These are phyloP conservation scores for Enteromius viviparus DNA, from an alignment of 2,797 vertebrate genomes.

Conservation along the genomic window DNA sequence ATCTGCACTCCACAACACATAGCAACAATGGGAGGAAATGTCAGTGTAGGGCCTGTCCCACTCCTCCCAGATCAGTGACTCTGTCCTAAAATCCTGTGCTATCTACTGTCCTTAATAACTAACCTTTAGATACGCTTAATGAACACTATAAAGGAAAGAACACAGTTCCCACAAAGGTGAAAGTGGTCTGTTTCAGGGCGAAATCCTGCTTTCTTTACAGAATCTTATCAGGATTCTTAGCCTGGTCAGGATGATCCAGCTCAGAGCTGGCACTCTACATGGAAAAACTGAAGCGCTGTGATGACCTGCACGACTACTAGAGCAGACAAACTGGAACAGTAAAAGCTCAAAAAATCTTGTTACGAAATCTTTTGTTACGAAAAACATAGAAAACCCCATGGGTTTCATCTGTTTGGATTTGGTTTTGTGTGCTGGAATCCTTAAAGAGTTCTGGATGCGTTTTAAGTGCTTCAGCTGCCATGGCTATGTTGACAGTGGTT, in stretches of 20 bases:
- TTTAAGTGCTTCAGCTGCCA: neutral
- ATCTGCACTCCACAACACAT: slow-evolving; percentile 55
- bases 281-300: slow-evolving; percentile 68
- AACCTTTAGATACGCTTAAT: slow-evolving; percentile 56
- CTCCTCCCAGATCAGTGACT: slow-evolving; percentile 32
- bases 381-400: neutral
- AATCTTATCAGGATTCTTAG: slow-evolving; percentile 67
- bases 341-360: slow-evolving; percentile 4
- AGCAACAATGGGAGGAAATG: slow-evolving; percentile 89
- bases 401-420: neutral
- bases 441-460: neutral
- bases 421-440: neutral
- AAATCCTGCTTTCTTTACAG: slow-evolving; percentile 43
- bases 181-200: neutral
- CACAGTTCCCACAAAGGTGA: slow-evolving; percentile 7
- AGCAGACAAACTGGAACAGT: neutral
- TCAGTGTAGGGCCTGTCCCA: slow-evolving; percentile 62
- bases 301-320: slow-evolving; percentile 3
- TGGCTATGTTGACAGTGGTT: slow-evolving; percentile 25
- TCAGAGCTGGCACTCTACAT: slow-evolving; percentile 65
- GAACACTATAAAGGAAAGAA: slow-evolving; percentile 54
- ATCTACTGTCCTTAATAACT: slow-evolving; percentile 47
- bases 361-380: slow-evolving; percentile 4
- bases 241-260: slow-evolving; percentile 51
- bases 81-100: slow-evolving; percentile 18